These are phyloP conservation scores for Sphaerophoria rueppellii DNA, from an alignment of 2,888 invertebrate species.

Conservation along the genomic window DNA sequence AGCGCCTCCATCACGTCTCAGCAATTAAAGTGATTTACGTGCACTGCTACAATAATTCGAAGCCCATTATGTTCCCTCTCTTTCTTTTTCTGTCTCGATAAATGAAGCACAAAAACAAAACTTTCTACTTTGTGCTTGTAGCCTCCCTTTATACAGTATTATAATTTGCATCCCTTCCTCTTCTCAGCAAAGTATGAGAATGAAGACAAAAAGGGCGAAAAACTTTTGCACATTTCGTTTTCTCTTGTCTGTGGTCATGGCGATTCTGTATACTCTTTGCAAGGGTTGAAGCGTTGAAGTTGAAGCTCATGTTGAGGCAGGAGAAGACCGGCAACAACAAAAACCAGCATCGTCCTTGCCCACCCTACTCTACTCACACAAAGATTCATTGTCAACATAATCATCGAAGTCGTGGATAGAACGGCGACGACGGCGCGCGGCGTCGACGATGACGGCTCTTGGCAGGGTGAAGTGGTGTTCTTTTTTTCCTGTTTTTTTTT, in stretches of 20 bases:
- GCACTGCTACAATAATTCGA: slow-evolving; percentile 43
- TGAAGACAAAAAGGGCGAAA: slow-evolving; percentile 50
- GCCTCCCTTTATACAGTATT: slow-evolving; percentile 19
- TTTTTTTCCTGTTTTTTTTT: slow-evolving; percentile 38
- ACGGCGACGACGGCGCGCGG: too few species aligned
- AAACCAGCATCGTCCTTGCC: slow-evolving; percentile 66
- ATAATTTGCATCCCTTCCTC: slow-evolving; percentile 61
- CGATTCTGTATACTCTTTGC: slow-evolving; percentile 50
- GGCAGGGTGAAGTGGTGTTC: slow-evolving; percentile 17
- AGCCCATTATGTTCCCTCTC: slow-evolving; percentile 6
- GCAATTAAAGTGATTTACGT: slow-evolving; percentile 67
- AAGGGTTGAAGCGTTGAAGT: slow-evolving; percentile 61
- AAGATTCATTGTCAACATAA: slow-evolving; percentile 65
- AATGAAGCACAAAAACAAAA: slow-evolving; percentile 60
- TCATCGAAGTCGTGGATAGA: background rate
- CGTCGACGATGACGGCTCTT: too few species aligned
- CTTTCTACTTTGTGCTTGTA: slow-evolving; percentile 57
- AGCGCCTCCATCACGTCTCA: background rate
- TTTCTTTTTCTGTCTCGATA: background rate
- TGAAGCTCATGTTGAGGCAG: slow-evolving; percentile 37
- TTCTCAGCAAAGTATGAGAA: background rate
- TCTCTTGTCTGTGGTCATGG: slow-evolving; percentile 78
- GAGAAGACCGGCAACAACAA: slow-evolving; percentile 5
- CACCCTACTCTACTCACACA: slow-evolving; percentile 52
- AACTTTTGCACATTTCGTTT: slow-evolving; percentile 75